Conservation (phyloP, 2,888 invertebrate species). For the Lumbricus terrestris region DNA sequence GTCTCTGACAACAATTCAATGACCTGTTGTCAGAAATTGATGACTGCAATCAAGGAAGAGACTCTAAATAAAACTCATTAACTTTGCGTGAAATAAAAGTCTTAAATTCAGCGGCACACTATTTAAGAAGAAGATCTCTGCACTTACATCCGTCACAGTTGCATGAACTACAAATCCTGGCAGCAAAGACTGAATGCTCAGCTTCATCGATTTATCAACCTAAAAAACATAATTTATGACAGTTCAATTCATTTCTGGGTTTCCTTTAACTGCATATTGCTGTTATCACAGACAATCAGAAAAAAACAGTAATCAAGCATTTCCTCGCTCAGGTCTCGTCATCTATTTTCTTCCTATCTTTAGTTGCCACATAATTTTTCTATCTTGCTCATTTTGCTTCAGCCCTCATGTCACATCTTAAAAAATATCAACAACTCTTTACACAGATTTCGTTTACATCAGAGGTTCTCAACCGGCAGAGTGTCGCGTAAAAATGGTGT, state of each 20-base stretch:
- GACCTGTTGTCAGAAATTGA: background rate
- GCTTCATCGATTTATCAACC: conserved; percentile 25
- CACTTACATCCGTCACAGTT: conserved; percentile 26
- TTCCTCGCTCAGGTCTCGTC: background rate
- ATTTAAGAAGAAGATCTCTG: background rate
- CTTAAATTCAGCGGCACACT: background rate
- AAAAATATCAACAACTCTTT: background rate
- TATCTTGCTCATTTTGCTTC: background rate
- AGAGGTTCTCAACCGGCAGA: no score
- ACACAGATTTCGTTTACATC: background rate
- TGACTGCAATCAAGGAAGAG: background rate
- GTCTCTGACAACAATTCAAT: background rate
- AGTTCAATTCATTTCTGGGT: background rate
- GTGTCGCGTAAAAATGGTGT: no score
- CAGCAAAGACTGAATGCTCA: conserved; percentile 30
- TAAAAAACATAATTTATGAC: background rate
- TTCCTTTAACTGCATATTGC: no score
- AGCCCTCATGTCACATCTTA: background rate
- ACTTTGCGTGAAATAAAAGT: background rate
- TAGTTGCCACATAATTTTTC: background rate
- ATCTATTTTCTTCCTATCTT: background rate
- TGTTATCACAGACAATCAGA: background rate
- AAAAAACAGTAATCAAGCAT: background rate
- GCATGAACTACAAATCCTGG: conserved; percentile 30
- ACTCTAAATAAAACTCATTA: background rate